A percentile compares a stretch with the other conserved stretches of the same genome.
Evolutionary conservation across 1,140 invertebrate genomes (phyloP).

Genomic region (Pogonognathellus flavescens): DNA sequence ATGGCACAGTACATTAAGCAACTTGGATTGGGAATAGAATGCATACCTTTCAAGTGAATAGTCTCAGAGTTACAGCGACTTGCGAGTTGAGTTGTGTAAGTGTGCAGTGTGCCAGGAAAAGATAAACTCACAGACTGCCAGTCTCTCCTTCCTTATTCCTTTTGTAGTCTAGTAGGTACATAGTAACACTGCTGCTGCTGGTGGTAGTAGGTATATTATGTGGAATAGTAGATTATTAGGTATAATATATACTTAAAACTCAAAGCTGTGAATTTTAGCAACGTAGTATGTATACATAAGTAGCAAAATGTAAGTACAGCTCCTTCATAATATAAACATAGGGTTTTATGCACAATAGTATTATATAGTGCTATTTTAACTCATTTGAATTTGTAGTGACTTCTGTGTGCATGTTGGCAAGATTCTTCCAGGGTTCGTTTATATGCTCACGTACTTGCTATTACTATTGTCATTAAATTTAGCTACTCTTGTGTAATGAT

Average conservation of each 20-base stretch:
- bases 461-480: slow-evolving; percentile 26
- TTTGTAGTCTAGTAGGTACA: too few relatives aligned
- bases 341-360: too few relatives aligned
- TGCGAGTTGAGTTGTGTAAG: not conserved
- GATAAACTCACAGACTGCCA: not conserved
- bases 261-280: too few relatives aligned
- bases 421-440: slow-evolving; percentile 8
- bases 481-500: slow-evolving; percentile 17
- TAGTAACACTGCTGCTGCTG: too few relatives aligned
- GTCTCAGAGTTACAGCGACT: not conserved
- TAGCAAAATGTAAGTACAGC: too few relatives aligned
- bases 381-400: not conserved
- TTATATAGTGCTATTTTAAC: not conserved
- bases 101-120: not conserved
- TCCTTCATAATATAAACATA: too few relatives aligned
- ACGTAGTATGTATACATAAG: too few relatives aligned
- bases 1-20: slow-evolving; percentile 35
- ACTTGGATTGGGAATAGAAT: slow-evolving; percentile 24
- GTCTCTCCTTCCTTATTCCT: too few relatives aligned
- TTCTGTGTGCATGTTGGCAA: not conserved
- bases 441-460: not conserved
- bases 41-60: not conserved
- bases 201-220: too few relatives aligned
- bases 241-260: too few relatives aligned
- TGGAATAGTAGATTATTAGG: too few relatives aligned